A percentile compares a stretch with the other conserved stretches of the same genome.
phyloP scores from a whole-genome alignment of 2,888 invertebrate species.

The Acanthosoma haemorrhoidale region DNA sequence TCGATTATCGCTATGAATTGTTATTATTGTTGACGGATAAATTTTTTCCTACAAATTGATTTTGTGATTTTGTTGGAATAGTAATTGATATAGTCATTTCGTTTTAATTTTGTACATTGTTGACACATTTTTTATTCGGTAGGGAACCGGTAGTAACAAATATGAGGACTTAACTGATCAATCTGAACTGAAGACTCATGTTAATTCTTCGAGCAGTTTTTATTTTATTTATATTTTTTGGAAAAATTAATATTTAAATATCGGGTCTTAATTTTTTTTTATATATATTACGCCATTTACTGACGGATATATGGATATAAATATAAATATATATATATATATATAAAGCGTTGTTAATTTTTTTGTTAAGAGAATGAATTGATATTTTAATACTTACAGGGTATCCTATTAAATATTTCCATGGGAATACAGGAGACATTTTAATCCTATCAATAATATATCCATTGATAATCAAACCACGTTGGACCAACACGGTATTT shows the following conservation, averaged over 20 bases:
- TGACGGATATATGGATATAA: slow-evolving; percentile 25
- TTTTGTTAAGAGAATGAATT: slow-evolving; percentile 32
- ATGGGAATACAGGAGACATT: slow-evolving; percentile 38
- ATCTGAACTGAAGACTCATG: background rate
- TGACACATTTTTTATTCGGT: slow-evolving; percentile 31
- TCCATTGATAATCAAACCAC: slow-evolving; percentile 39
- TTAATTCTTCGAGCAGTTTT: background rate
- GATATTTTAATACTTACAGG: slow-evolving; percentile 41
- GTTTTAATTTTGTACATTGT: slow-evolving; percentile 20
- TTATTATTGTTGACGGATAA: slow-evolving; percentile 36
- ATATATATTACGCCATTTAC: background rate
- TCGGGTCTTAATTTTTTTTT: too few relatives aligned
- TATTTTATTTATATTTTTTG: background rate
- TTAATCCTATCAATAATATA: slow-evolving; percentile 33
- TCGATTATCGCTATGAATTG: slow-evolving; percentile 34
- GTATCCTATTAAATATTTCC: slow-evolving; percentile 39
- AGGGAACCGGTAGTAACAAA: slow-evolving; percentile 32
- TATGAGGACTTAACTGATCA: slow-evolving; percentile 20
- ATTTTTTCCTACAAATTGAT: background rate
- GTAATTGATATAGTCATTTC: background rate
- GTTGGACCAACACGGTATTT: slow-evolving; percentile 38
- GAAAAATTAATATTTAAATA: too few relatives aligned
- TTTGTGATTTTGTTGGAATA: slow-evolving; percentile 4
- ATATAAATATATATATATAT: too few relatives aligned
- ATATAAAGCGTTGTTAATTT: slow-evolving; percentile 35